Base-by-base conservation (phyloP, 2,888 invertebrate genomes). In the Phyto melanocephala region DNA sequence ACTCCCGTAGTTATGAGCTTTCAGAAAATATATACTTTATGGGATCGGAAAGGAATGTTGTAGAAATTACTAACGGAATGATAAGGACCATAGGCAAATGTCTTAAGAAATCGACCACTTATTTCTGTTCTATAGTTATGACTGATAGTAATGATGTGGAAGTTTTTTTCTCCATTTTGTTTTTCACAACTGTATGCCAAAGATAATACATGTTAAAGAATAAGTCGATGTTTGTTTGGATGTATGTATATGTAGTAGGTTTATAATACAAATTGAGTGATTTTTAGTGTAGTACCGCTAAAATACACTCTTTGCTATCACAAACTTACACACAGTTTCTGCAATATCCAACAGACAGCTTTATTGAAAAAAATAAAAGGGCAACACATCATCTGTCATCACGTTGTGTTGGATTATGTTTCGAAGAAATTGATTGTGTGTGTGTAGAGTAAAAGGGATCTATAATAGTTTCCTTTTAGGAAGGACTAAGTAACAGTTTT, bases 321-420 rank as follows among this genome's bases (percentile, higher is more conserved):
- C n/a, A 20, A n/a, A 40, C 45, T 3, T 15, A 15, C 33, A 56
- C 17, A 15, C 15, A 42, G 2, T 47, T 47, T 15, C 42, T 4
- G 24, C 40, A 17, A 56, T 15, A 56, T 17, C 17, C 15, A 33
- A 56, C 35, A 56, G 56, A 62, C 67, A 67, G 37, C 63, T 63
- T 63, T 63, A 63, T 74, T 35, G 63, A 63, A 40, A 0, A n/a
- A 42, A 54, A 45, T 33, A 10, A 33, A 33, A 56, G 74, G 72
- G 52, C 62, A 74, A 42, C 54, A 28, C 54, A 63, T 74, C 54
- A 54, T 3, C n/a, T 74, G 74, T 74, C 74, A 63, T 63, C 63
- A 74, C 74, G 52, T 74, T 45, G 20, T 40, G 17, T 63, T 74
- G 52, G 52, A 40, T 33, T 63, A 62, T 60, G 60, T 35, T 37